These are phyloP conservation scores for Gila orcuttii DNA, from an alignment of 2,113 vertebrate species.

Conservation along the genomic window DNA sequence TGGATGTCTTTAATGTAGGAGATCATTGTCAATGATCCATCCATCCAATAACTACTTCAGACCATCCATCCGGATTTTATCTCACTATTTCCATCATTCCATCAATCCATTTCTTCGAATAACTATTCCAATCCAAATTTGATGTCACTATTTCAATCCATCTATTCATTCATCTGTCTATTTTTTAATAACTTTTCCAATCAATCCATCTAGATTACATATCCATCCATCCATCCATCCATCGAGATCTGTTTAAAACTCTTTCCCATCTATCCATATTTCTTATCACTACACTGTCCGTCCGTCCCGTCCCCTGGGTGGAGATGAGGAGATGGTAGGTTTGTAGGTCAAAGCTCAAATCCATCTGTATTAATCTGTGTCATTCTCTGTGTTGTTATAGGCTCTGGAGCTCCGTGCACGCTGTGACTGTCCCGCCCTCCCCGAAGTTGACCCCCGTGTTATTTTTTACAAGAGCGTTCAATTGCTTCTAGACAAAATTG, in stretches of 20 bases:
- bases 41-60: background rate
- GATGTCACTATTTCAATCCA: background rate
- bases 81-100: too few species aligned
- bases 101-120: too few species aligned
- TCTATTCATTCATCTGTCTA: background rate
- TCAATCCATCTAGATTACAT: background rate
- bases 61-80: background rate
- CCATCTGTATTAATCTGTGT: background rate
- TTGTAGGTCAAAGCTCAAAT: constrained; percentile 17
- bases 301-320: too few species aligned
- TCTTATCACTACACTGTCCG: background rate
- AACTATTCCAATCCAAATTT: too few species aligned
- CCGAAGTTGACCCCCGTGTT: constrained; percentile 84
- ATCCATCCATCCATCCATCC: background rate
- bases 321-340: background rate
- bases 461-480: constrained; percentile 80
- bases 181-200: too few species aligned
- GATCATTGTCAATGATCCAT: background rate
- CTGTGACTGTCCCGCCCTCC: constrained; percentile 87
- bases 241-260: background rate
- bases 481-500: constrained; percentile 73
- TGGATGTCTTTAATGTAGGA: background rate
- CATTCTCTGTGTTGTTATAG: constrained; percentile 72
- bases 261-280: background rate
- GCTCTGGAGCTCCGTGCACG: constrained; percentile 87